Conservation (phyloP, 1,140 invertebrate species). For the Chironomus tepperi region DNA sequence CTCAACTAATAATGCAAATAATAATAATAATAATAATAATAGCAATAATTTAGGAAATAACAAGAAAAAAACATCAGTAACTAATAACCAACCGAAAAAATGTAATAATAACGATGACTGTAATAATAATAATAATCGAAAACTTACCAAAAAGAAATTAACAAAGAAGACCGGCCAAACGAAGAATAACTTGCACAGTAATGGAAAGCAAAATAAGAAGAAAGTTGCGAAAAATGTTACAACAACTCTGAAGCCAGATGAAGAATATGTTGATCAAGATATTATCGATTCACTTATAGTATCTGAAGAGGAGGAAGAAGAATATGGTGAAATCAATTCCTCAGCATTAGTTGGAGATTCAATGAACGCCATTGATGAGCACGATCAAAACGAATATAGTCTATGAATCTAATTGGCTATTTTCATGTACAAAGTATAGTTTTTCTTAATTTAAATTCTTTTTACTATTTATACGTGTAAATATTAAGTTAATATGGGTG, state of each 20-base stretch:
- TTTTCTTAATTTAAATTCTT: no score
- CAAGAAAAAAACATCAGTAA: neutral
- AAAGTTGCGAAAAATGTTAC: neutral
- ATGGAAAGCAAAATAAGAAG: constrained; percentile 14
- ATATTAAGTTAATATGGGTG: neutral
- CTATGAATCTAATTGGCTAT: neutral
- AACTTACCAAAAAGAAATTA: neutral
- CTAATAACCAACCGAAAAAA: neutral
- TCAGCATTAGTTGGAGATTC: neutral
- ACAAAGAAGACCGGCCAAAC: neutral
- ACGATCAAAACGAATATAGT: neutral
- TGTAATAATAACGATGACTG: neutral
- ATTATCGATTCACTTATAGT: neutral
- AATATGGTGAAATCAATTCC: neutral
- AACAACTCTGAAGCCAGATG: neutral
- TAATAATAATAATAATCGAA: neutral
- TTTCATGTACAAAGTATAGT: no score
- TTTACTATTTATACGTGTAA: neutral
- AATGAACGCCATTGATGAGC: neutral
- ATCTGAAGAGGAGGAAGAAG: neutral
- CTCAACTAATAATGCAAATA: neutral
- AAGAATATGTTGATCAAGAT: neutral
- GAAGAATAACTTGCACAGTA: neutral
- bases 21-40: neutral
- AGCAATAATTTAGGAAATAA: neutral